Evolutionary conservation across 2,888 invertebrate genomes (phyloP).

Genomic region (Selenia dentaria): DNA sequence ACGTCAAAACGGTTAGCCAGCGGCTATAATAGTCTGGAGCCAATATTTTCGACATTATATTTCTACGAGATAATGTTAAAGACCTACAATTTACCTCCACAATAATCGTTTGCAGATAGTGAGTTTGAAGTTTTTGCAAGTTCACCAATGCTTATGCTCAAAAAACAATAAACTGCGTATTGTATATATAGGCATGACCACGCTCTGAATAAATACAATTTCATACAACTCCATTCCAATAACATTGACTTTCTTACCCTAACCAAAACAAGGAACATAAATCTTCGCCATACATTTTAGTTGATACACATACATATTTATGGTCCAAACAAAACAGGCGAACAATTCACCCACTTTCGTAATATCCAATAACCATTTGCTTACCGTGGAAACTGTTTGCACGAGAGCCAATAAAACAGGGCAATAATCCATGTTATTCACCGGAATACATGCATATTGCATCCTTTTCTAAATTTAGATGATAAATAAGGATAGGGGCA

Average conservation of each 20-base stretch:
- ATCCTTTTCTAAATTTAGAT: conserved; percentile 33
- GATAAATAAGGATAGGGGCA: conserved; percentile 45
- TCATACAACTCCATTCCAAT: no score
- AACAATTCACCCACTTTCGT: conserved; percentile 32
- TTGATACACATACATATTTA: conserved; percentile 32
- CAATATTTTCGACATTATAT: no score
- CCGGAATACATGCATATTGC: conserved; percentile 26
- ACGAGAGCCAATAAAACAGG: conserved; percentile 60
- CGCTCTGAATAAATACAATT: no score
- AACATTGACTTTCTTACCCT: background rate
- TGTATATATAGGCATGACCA: no score
- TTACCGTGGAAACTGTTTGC: conserved; percentile 39
- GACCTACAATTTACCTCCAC: no score
- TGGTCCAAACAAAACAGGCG: conserved; percentile 26
- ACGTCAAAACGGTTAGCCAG: no score
- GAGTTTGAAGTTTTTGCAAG: no score
- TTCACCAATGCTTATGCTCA: no score
- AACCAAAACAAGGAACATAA: conserved; percentile 20
- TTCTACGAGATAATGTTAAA: no score
- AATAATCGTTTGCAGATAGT: no score
- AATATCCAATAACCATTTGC: conserved; percentile 39
- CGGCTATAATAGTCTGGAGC: no score
- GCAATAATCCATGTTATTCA: conserved; percentile 29
- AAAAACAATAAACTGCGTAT: no score
- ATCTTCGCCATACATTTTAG: conserved; percentile 24